Conservation (phyloP, 2,113 vertebrate genomes). For the Sphyrna mokarran region DNA sequence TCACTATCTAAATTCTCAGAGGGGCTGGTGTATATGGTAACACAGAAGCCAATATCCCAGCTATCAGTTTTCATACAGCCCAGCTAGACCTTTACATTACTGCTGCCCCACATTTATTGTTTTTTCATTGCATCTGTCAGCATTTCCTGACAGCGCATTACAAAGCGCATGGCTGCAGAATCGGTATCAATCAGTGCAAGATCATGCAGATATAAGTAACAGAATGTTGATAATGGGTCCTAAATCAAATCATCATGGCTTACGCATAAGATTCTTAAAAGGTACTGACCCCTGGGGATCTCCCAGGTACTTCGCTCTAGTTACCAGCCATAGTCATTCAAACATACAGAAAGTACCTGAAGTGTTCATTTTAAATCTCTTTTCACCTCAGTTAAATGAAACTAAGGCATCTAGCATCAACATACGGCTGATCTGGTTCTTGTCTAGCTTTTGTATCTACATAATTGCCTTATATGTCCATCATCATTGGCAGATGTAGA, state of each 20-base stretch:
- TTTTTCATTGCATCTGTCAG: conserved; percentile 74
- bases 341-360: neutral
- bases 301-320: conserved; percentile 48
- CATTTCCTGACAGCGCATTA: conserved; percentile 71
- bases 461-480: conserved; percentile 89
- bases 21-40: conserved; percentile 54
- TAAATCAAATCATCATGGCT: conserved; percentile 64
- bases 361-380: conserved; percentile 6
- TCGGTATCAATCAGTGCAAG: conserved; percentile 66
- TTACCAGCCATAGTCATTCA: conserved; percentile 42
- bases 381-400: conserved; percentile 30
- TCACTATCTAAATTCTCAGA: conserved; percentile 60
- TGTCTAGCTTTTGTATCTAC: conserved; percentile 86
- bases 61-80: conserved; percentile 80
- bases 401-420: conserved; percentile 52
- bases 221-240: conserved; percentile 64
- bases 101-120: conserved; percentile 68
- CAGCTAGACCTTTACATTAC: conserved; percentile 68
- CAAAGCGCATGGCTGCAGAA: conserved; percentile 60
- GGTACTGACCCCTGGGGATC: conserved; percentile 47
- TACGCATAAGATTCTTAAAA: conserved; percentile 59
- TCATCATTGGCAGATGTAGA: conserved; percentile 79
- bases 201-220: conserved; percentile 68
- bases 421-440: conserved; percentile 73
- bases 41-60: conserved; percentile 71